Base-by-base conservation (phyloP, 2,888 invertebrate genomes). In the Auanema freiburgensis region DNA sequence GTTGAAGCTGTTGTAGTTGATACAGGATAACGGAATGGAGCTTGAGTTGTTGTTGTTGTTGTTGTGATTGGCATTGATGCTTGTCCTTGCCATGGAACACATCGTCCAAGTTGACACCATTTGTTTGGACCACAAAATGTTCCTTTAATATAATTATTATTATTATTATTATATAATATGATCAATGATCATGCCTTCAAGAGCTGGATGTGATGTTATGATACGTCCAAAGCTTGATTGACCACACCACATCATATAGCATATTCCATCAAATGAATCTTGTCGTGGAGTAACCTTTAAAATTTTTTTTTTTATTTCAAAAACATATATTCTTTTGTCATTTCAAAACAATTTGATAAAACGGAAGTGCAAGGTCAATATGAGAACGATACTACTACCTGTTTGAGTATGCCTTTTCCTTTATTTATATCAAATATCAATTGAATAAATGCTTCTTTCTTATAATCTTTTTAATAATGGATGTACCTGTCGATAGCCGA, bases 171-270 rank as follows among this genome's bases (percentile, higher is more conserved):
- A n/a, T n/a, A n/a, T n/a, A n/a, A n/a, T 55, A 6, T 55, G 8
- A 18, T 11, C 14, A 14, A 14, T 43, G 14, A 43, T 43, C 1
- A 43, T 43, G n/a, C 80, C 81, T 70, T 72, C 72, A 24, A 72
- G 56, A 18, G 74, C 72, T 2, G 83, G 83, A 70, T 83, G 83
- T n/a, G 84, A 83, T 18, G 83, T 83, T 65, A 83, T 79, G 63
- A 83, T 80, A 58, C 83, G 67, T 42, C 83, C 83, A 53, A 75
- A 83, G 11, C 67, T 65, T 16, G 73, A 71, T 66, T 78, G 77
- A 23, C 83, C 81, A 71, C 83, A 83, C 82, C 83, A 84, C 81
- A 83, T 83, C 84, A 83, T 84, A 67, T 80, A 74, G 68, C 83
- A 84, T 65, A 81, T 76, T 42, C 77, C 80, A 66, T 83, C 83